These are phyloP conservation scores for Epizoanthus stellaris DNA, from an alignment of 92 coral and sea anemone species.

Conservation along the genomic window DNA sequence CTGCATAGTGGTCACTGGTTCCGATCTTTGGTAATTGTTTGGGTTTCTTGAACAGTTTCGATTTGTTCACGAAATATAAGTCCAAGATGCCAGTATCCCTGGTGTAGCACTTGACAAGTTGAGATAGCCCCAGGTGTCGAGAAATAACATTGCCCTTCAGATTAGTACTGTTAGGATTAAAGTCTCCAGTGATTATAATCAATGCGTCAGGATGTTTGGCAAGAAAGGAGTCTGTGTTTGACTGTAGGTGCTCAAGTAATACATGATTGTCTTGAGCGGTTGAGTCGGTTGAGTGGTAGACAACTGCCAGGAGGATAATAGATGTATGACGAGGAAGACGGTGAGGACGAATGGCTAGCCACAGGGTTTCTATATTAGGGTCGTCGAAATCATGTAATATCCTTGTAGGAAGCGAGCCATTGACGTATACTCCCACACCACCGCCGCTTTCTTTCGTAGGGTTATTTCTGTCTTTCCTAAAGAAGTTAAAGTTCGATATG, in stretches of 20 bases:
- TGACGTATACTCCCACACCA: background rate
- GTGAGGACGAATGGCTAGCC: background rate
- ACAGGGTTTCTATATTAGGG: slow-evolving; percentile 1
- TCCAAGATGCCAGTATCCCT: slow-evolving; percentile 14
- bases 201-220: slow-evolving; percentile 30
- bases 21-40: slow-evolving; percentile 45
- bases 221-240: slow-evolving; percentile 17
- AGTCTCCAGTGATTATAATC: slow-evolving; percentile 13
- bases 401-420: background rate
- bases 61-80: slow-evolving; percentile 34
- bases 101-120: slow-evolving; percentile 20
- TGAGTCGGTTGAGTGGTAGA: slow-evolving; percentile 7
- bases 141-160: background rate
- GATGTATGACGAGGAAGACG: slow-evolving; percentile 4
- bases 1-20: slow-evolving; percentile 25
- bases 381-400: background rate
- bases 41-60: slow-evolving; percentile 31
- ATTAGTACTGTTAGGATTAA: slow-evolving; percentile 25
- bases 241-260: slow-evolving; percentile 5
- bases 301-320: background rate
- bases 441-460: slow-evolving; percentile 7
- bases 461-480: slow-evolving; percentile 31
- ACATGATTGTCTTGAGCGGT: background rate
- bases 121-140: slow-evolving; percentile 24
- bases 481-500: slow-evolving; percentile 23